Base-by-base conservation (phyloP, 2,888 invertebrate genomes). In the Muscina levida region DNA sequence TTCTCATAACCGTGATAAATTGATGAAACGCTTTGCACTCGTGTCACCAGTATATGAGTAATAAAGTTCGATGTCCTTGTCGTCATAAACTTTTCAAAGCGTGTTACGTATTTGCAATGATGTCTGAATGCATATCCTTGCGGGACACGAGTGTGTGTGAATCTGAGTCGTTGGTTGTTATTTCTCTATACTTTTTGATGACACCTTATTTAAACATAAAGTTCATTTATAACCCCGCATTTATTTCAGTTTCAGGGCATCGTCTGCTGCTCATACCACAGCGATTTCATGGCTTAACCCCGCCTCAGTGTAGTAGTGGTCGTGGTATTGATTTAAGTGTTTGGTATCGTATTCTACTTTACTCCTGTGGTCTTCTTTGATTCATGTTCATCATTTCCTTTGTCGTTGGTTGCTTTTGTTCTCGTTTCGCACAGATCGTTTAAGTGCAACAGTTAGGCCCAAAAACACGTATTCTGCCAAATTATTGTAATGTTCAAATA, bases 361-460 rank as follows among this genome's bases (percentile, higher is more conserved):
- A n/a, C n/a, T n/a, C 0, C 31, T 62, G 31, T 31, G 3, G 31
- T 8, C 8, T 31, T 31, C 22, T 3, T 46, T 24, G 19, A 22
- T 44, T 22, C 44, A 22, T 39, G 37, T 37, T 5, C 62, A 17
- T 56, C 22, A n/a, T 15, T 37, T 1, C 4, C 13, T 10, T 46
- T 72, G 24, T 15, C 70, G 53, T 31, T 22, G 51, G 4, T 11
- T 26, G 26, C 17, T 19, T 22, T 22, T 51, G 46, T 19, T 44
- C 51, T 39, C 48, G 13, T 67, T 15, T 24, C 26, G 19, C 62
- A 42, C 19, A 56, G 67, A 75, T 26, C 26, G 19, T 37, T 65
- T 71, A 72, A 77, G 48, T 80, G 81, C 81, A 81, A 81, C 81
- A 81, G 81, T 77, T 77, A 77, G 67, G 72, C 77, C 66, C 62